phyloP scores from a whole-genome alignment of 2,888 invertebrate genomes.

The Crioceris asparagi region DNA sequence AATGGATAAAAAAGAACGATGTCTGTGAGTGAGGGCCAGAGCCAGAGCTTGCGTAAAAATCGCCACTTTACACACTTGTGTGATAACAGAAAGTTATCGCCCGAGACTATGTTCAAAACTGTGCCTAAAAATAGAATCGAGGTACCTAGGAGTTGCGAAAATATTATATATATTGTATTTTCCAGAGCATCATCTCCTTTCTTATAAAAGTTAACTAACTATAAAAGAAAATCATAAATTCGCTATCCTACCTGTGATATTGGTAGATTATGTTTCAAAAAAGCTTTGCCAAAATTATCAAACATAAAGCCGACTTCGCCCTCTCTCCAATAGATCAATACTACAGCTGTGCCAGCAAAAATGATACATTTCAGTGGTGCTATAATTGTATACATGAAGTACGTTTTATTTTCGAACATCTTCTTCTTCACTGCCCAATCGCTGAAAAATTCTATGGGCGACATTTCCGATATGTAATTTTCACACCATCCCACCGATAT shows the following conservation, averaged over 20 bases:
- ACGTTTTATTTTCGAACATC: slow-evolving; percentile 40
- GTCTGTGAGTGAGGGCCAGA: too few species aligned
- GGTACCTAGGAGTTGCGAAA: too few species aligned
- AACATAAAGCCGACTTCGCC: slow-evolving; percentile 43
- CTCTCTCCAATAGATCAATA: slow-evolving; percentile 43
- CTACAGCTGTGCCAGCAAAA: slow-evolving; percentile 52
- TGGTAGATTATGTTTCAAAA: slow-evolving; percentile 42
- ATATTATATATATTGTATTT: too few species aligned
- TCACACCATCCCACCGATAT: slow-evolving; percentile 79
- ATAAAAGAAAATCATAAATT: too few species aligned
- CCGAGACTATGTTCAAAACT: too few species aligned
- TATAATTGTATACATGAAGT: slow-evolving; percentile 61
- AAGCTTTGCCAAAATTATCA: slow-evolving; percentile 39
- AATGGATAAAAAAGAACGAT: too few species aligned
- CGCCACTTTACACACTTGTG: too few species aligned
- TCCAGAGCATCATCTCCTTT: too few species aligned
- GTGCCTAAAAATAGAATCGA: too few species aligned
- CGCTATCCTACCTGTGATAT: slow-evolving; percentile 47
- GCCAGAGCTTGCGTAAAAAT: too few species aligned
- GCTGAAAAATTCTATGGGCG: slow-evolving; percentile 31
- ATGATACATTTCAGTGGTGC: slow-evolving; percentile 67
- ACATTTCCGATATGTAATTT: slow-evolving; percentile 50
- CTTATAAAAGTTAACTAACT: too few species aligned
- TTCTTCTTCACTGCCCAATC: slow-evolving; percentile 24
- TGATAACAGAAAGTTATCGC: too few species aligned